Percentiles rank a stretch among this genome's conserved stretches.
phyloP scores from a whole-genome alignment of 30 jellyfish, hydroid and myxozoan genomes.

The Catostylus mosaicus region DNA sequence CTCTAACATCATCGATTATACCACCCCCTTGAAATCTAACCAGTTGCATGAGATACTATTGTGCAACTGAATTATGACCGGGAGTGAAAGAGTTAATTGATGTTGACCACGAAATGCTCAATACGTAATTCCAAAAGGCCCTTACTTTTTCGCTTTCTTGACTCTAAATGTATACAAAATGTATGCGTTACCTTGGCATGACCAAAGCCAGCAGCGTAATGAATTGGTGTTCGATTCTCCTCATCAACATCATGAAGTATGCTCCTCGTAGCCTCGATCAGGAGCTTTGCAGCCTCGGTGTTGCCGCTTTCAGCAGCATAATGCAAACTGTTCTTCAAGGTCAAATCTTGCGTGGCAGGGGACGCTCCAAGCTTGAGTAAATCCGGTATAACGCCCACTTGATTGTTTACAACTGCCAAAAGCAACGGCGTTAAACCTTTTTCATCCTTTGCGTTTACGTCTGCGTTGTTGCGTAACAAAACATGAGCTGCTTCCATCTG shows the following conservation, averaged over 20 bases:
- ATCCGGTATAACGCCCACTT: background rate
- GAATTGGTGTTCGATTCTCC: slow-evolving; percentile 41
- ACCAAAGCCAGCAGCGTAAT: slow-evolving; percentile 42
- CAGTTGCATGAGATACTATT: too few relatives aligned
- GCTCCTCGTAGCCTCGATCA: slow-evolving; percentile 8
- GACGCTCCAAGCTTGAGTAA: slow-evolving; percentile 28
- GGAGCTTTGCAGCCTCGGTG: slow-evolving; percentile 20
- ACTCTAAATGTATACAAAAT: too few relatives aligned
- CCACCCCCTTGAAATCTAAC: too few relatives aligned
- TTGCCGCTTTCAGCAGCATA: slow-evolving; percentile 46
- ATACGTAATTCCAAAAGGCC: too few relatives aligned
- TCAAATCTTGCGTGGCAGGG: background rate
- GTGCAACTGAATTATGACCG: too few relatives aligned
- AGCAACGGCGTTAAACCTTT: slow-evolving; percentile 38
- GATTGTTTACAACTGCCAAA: slow-evolving; percentile 19
- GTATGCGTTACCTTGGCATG: slow-evolving; percentile 24
- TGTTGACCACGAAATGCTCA: too few relatives aligned
- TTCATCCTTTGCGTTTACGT: slow-evolving; percentile 31
- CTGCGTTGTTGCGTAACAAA: slow-evolving; percentile 9
- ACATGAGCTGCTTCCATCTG: slow-evolving; percentile 17
- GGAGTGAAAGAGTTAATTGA: too few relatives aligned
- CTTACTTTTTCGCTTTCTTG: too few relatives aligned
- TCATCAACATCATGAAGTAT: slow-evolving; percentile 25
- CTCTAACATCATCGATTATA: too few relatives aligned
- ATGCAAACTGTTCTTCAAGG: slow-evolving; percentile 23